Evolutionary conservation across 2,797 vertebrate species (phyloP), one percentile per base, ranked within the genome.

Genomic region (Sebastes reedi): DNA sequence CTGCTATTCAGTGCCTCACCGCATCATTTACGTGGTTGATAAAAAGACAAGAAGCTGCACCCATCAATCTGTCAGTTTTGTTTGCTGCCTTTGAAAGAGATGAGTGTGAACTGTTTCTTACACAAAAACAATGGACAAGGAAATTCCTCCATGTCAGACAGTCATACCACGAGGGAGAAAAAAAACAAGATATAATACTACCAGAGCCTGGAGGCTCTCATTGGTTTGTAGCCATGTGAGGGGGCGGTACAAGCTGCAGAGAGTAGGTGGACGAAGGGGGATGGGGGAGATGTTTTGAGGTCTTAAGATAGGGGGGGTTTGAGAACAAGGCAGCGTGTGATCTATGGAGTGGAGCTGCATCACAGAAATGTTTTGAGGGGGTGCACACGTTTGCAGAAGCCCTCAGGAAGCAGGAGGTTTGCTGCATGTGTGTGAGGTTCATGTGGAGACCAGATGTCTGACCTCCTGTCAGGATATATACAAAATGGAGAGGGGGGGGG

Each of bases 361-460:
- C 42, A 27, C 64, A 87, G 77, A 84, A 75, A 77, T 66, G 42
- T 75, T 87, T 66, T 59, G 72, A 72, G 62, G 59, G 78, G 79
- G 75, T 84, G 73, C 46, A 34, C 36, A 46, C 61, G 71, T 85
- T 82, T 42, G 64, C 66, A 81, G 56, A 80, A 78, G 55, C 59
- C 72, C 82, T 80, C 67, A 87, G 79, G 78, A 86, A 91, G 75
- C 14, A 66, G 36, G 81, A 75, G 67, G 69, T 82, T 68, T 77
- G 50, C 20, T 59, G 16, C 1, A 0, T 30, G 59, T 50, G 59
- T 72, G 52, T 67, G 75, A 72, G 81, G 82, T 91, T 89, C 92
- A 94, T 89, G 82, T 92, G 87, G 86, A 91, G 81, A 90, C 91
- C 94, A 96, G 92, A 95, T 95, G 94, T 92, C 81, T 73, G 46